Conservation (phyloP, 2,797 vertebrate species). For the Emys orbicularis region DNA sequence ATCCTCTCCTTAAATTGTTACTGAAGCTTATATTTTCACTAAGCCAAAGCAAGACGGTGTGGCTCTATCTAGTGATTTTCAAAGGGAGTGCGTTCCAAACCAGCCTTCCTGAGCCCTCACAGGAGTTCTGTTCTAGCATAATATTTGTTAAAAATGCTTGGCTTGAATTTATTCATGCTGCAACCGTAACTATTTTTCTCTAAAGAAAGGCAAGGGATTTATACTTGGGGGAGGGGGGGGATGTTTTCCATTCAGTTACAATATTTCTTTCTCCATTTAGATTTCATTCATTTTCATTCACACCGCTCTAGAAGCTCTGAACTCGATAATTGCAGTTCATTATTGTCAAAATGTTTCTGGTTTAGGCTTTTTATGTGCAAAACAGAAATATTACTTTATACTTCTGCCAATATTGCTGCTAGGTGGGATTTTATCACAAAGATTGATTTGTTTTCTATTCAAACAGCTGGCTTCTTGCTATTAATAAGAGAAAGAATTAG, state of each 20-base stretch:
- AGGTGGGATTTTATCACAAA: constrained; percentile 42
- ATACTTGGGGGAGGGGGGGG: not conserved
- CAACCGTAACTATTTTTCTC: not conserved
- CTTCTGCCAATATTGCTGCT: constrained; percentile 15
- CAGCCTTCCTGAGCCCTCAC: not conserved
- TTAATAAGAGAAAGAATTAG: constrained; percentile 42
- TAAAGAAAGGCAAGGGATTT: not conserved
- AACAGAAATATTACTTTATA: constrained; percentile 34
- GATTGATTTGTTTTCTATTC: constrained; percentile 42
- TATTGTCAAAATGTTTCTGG: not conserved
- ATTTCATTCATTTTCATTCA: not conserved
- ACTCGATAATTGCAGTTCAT: not conserved
- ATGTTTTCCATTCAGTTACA: not conserved
- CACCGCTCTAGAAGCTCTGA: not conserved
- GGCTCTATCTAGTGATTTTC: not conserved
- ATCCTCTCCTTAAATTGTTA: not conserved
- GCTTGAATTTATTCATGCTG: not conserved
- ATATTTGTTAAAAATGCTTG: not conserved
- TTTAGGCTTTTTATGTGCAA: constrained; percentile 18
- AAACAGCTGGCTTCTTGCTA: constrained; percentile 33
- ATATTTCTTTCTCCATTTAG: not conserved
- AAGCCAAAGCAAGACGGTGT: not conserved
- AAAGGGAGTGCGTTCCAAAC: not conserved
- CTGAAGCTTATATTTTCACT: not conserved
- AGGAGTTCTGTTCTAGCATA: not conserved